Evolutionary conservation across 2,797 vertebrate species (phyloP), one percentile per base, ranked within the genome.

Genomic region (Tinamus major): DNA sequence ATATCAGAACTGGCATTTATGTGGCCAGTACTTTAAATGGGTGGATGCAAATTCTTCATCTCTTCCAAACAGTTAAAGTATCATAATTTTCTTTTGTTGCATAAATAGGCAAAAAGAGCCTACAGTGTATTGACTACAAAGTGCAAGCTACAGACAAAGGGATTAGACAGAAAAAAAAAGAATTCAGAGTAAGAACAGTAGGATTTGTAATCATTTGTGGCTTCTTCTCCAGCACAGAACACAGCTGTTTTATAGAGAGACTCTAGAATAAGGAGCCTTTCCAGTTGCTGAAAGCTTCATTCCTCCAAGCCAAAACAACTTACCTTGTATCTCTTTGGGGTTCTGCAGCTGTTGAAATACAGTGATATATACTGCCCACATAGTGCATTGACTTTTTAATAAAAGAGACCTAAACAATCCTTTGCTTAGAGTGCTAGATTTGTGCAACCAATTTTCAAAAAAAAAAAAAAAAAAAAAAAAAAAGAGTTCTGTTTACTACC

Each of bases 21-120:
- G 20, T 84, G 76, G 41, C 27, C 87, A 55, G 62, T 94, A 82
- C 77, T 96, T 91, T 65, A 92, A 87, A 94, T 7, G 17, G 16
- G 27, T 76, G 4, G 27, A 13, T 91, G 74, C 55, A 92, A 94
- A 95, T 61, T 7, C 11, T 39, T 88, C 6, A 78, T 62, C 10
- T 76, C n/a, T 88, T 86, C 61, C 51, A 79, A 92, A 72, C n/a
- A 87, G 74, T 65, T 76, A 59, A 91, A 63, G 4, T 18, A n/a
- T 19, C 14, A 4, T 81, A 64, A 85, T 84, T 89, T 21, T 72
- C 7, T 24, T 33, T 26, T 61, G 8, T 35, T 46, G 59, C 5
- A 76, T 56, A 69, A 92, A 62, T 5, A 79, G 3, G 23, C 6
- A 61, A 55, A 87, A 85, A 14, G 24, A 8, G 9, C 29, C n/a